These are phyloP conservation scores for Cryptocephalus moraei DNA, from an alignment of 2,888 invertebrate genomes.

Conservation along the genomic window DNA sequence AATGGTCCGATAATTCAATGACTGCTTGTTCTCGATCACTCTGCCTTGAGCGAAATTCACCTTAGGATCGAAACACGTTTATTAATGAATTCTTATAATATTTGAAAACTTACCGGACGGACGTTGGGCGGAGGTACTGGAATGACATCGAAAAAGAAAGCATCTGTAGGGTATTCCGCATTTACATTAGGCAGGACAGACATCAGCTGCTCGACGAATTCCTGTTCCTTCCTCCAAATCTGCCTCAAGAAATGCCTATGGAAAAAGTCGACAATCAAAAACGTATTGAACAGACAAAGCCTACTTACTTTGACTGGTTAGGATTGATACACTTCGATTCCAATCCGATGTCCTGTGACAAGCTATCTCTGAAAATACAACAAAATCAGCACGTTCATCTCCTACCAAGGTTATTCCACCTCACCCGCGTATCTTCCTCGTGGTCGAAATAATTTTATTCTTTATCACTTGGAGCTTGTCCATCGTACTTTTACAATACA, in stretches of 20 bases:
- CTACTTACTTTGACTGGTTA: slow-evolving; percentile 25
- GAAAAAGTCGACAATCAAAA: not conserved
- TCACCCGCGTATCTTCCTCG: slow-evolving; percentile 13
- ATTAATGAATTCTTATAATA: not conserved
- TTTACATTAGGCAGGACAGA: slow-evolving; percentile 51
- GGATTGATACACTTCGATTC: slow-evolving; percentile 31
- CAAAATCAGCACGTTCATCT: not conserved
- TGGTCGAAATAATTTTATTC: slow-evolving; percentile 45
- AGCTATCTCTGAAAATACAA: not conserved
- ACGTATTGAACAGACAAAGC: not conserved
- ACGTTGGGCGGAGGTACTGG: slow-evolving; percentile 81
- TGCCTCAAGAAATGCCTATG: slow-evolving; percentile 36
- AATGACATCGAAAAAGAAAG: slow-evolving; percentile 76
- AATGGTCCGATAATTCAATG: slow-evolving; percentile 58
- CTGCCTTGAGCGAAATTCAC: slow-evolving; percentile 48
- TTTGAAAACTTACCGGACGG: slow-evolving; percentile 52
- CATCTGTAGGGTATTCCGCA: slow-evolving; percentile 57
- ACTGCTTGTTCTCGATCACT: slow-evolving; percentile 69
- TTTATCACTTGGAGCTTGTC: slow-evolving; percentile 49
- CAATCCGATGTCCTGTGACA: slow-evolving; percentile 3
- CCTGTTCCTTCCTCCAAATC: slow-evolving; percentile 62
- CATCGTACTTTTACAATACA: slow-evolving; percentile 43
- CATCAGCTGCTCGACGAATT: slow-evolving; percentile 57
- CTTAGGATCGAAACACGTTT: slow-evolving; percentile 12
- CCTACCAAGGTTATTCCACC: no score